phyloP scores from a whole-genome alignment of 2,888 invertebrate species.

The Tholera decimalis region DNA sequence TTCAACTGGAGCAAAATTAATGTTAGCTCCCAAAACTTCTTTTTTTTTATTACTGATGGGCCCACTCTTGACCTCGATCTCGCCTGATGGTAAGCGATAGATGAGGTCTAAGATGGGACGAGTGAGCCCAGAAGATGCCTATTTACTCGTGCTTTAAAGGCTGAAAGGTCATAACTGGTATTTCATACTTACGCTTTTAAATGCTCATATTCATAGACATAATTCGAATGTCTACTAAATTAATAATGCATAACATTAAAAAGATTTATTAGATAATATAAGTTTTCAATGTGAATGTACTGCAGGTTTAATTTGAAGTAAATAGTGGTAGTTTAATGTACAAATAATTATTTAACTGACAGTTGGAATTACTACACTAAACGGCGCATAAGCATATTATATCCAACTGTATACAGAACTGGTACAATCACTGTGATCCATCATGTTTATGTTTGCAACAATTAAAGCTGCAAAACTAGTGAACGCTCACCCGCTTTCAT shows the following conservation, averaged over 20 bases:
- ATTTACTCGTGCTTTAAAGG: no score
- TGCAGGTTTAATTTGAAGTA: background rate
- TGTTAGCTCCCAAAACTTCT: background rate
- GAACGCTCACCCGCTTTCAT: slow-evolving; percentile 40
- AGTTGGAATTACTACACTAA: background rate
- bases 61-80: no score
- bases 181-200: no score
- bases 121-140: no score
- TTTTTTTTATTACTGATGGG: no score
- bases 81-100: no score
- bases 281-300: background rate
- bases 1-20: slow-evolving; percentile 10
- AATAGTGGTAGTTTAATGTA: background rate
- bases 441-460: slow-evolving; percentile 32
- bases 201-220: background rate
- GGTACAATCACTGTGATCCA: slow-evolving; percentile 32
- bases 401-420: slow-evolving; percentile 17
- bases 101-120: no score
- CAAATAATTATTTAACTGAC: background rate
- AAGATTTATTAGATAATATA: background rate
- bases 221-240: background rate
- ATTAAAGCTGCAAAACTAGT: slow-evolving; percentile 36
- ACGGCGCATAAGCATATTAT: background rate
- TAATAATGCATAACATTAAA: background rate
- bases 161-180: no score